Evolutionary conservation across 2,797 vertebrate species (phyloP).

Genomic region (Urocyon cinereoargenteus): DNA sequence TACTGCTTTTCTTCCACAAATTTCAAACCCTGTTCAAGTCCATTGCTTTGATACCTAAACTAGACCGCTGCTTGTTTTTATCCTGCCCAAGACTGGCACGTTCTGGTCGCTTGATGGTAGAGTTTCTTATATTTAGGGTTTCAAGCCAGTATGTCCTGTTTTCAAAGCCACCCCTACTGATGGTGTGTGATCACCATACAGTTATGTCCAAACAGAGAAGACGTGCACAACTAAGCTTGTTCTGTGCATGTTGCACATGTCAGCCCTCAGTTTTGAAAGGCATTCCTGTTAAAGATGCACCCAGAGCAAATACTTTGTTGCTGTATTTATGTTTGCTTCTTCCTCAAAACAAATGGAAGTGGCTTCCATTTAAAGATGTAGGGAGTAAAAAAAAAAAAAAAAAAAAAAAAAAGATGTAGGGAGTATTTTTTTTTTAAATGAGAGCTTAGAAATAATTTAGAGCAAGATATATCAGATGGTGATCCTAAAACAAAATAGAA

Average conservation of each 20-base stretch:
- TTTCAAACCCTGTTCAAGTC: not conserved
- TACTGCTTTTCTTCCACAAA: not conserved
- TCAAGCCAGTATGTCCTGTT: not conserved
- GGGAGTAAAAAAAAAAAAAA: too few relatives aligned
- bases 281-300: not conserved
- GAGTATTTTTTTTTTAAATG: not conserved
- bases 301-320: not conserved
- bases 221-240: too few relatives aligned
- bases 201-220: not conserved
- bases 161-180: not conserved
- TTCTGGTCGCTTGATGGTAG: not conserved
- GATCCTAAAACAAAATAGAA: slow-evolving; percentile 4
- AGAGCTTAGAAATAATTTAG: slow-evolving; percentile 31
- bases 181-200: not conserved
- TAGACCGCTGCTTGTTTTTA: not conserved
- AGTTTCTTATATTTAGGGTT: not conserved
- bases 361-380: not conserved
- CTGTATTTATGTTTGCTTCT: slow-evolving; percentile 17
- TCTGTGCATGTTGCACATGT: not conserved
- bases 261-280: not conserved
- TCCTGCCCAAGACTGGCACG: not conserved
- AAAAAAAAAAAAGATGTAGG: not conserved
- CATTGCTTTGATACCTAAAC: not conserved
- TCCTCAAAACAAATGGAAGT: not conserved
- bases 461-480: not conserved